Base-by-base conservation (phyloP, 2,113 vertebrate species). In the Heterochromis multidens region DNA sequence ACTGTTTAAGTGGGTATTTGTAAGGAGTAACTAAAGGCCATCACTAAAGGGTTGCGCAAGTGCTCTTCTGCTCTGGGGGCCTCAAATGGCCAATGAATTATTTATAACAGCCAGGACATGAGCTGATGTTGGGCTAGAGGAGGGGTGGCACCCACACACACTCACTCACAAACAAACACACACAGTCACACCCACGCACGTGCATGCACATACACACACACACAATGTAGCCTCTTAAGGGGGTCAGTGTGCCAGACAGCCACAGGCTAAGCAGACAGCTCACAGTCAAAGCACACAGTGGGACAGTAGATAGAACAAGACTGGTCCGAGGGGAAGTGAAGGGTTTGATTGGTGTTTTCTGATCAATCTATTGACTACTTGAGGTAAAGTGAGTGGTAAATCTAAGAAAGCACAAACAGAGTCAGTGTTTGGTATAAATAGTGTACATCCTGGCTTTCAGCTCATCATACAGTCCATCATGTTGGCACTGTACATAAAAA, bases 81-180 rank as follows among this genome's bases (percentile, higher is more conserved):
- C 93, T 95, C 92, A 93, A 95, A 94, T 94, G 93, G 88, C 92
- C 92, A 91, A 95, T 96, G 88, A 96, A 96, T 95, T 94, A 96
- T 95, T 95, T 91, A 93, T 94, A 89, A 88, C 83, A 87, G 79
- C 79, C 82, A 90, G 91, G 92, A 90, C 92, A 93, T 92, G 94
- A 92, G 92, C 88, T 91, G 91, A 94, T 94, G 88, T 88, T 87
- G 79, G 90, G 74, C 62, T 81, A 90, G 86, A 89, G 91, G 86
- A 89, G 87, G 63, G 79, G 88, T 86, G 79, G 79, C 79, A 85
- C 91, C 91, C 83, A 58, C 80, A 61, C 57, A 80, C 79, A 77
- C 86, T 67, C 58, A 58, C 65, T 21, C 62, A 14, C 23, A 57
- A 49, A 78, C 70, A 72, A 27, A 43, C 60, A 74, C 57, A 27